These are phyloP conservation scores for Xenopus borealis DNA, from an alignment of 2,113 vertebrate genomes.

Conservation along the genomic window DNA sequence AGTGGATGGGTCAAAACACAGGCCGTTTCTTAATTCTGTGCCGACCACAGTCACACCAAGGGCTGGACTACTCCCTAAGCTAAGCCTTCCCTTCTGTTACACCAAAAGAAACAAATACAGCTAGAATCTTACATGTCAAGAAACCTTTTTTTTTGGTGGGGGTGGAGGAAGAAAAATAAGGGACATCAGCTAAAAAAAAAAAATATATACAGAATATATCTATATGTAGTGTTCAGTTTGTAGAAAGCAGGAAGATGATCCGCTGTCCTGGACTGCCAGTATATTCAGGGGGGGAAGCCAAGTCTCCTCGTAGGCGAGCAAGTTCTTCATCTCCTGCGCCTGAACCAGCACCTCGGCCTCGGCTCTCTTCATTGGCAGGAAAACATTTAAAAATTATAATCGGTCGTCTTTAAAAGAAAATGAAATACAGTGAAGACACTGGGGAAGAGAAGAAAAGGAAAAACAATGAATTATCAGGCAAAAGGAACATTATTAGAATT, in stretches of 20 bases:
- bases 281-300: conserved; percentile 5
- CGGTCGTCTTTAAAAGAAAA: conserved; percentile 59
- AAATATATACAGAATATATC: conserved; percentile 46
- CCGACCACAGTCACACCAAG: not conserved
- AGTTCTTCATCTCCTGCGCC: conserved; percentile 26
- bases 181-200: conserved; percentile 37
- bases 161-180: not conserved
- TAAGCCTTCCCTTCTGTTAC: conserved; percentile 16
- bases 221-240: conserved; percentile 44
- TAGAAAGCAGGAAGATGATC: conserved; percentile 38
- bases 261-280: conserved; percentile 41
- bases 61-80: not conserved
- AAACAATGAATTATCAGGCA: not conserved
- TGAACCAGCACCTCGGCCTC: conserved; percentile 44
- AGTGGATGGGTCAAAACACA: not conserved
- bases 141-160: conserved; percentile 8
- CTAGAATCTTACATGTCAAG: conserved; percentile 30
- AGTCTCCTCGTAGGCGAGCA: conserved; percentile 9
- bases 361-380: conserved; percentile 62
- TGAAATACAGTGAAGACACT: conserved; percentile 82
- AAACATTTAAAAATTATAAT: conserved; percentile 46
- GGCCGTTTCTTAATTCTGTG: not conserved
- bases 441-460: conserved; percentile 44
- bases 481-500: too few species aligned
- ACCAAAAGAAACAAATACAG: conserved; percentile 21